Conservation (phyloP, 2,888 invertebrate species). For the Pammene fasciana region DNA sequence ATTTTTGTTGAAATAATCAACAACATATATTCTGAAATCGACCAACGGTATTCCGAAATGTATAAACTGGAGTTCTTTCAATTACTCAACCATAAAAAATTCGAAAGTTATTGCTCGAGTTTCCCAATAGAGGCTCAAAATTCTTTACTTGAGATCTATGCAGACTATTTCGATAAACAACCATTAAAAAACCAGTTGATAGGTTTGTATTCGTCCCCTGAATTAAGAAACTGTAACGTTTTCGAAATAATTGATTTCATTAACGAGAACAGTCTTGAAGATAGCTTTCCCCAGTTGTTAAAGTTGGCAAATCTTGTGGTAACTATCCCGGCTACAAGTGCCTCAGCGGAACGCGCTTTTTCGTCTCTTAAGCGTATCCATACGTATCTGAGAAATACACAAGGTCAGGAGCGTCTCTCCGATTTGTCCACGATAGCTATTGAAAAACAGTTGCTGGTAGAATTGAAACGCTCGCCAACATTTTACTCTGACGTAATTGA, state of each 20-base stretch:
- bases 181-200: not conserved
- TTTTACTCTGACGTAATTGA: slow-evolving; percentile 9
- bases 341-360: slow-evolving; percentile 23
- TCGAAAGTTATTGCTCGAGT: not conserved
- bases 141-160: not conserved
- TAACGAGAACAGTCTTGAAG: not conserved
- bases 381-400: slow-evolving; percentile 17
- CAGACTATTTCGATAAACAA: not conserved
- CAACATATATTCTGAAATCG: not conserved
- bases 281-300: not conserved
- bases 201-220: not conserved
- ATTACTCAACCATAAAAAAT: not conserved
- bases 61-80: slow-evolving; percentile 1
- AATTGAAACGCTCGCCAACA: slow-evolving; percentile 5
- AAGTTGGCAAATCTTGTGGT: slow-evolving; percentile 15
- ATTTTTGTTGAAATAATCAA: not conserved
- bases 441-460: not conserved
- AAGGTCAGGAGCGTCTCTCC: slow-evolving; percentile 1
- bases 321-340: slow-evolving; percentile 27
- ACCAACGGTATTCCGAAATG: not conserved
- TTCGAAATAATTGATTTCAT: slow-evolving; percentile 4
- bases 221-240: not conserved
- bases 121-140: not conserved
- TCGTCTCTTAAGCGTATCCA: slow-evolving; percentile 27
- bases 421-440: slow-evolving; percentile 7